Base-by-base conservation (phyloP, 2,888 invertebrate species). In the Rhingia rostrata region DNA sequence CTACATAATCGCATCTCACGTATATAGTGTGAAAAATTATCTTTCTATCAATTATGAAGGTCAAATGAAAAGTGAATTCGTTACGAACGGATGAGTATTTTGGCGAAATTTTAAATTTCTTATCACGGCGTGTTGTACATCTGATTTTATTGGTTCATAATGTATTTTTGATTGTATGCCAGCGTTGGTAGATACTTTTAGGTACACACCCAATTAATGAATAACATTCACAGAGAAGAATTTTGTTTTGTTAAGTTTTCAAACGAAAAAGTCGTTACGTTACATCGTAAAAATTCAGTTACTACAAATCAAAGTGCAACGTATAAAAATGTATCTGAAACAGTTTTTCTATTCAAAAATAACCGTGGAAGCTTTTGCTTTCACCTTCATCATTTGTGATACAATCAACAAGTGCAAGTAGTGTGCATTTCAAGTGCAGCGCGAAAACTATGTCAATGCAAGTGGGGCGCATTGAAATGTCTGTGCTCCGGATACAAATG, bases 331-430 rank as follows among this genome's bases (percentile, higher is more conserved):
- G 78, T 74, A 58, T 45, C 77, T 45, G 56, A 78, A 70, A 70
- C 56, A 75, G 49, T 22, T 78, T 56, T 66, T 41, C 10, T 22
- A 63, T 79, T 79, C 45, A 51, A 83, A 73, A 69, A 79, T 67
- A 63, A 58, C 43, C 33, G 67, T 43, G 12, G 43, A 33, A 84
- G 74, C 80, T 80, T 83, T 83, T 64, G 79, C 67, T 73, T 58
- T 79, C 58, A 83, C 83, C 79, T 73, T 69, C 73, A 12, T 30
- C 45, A 32, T 41, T 51, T 9, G 10, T 5, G 10, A 80, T 63
- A 66, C 80, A 70, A 75, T 74, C 84, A 84, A 84, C 84, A 84
- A 80, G 84, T 84, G 83, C 83, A 84, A 79, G 67, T 12, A 41
- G 33, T 43, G n/a, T 78, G 70, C 70, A 80, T 82, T 64, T 77